These are phyloP conservation scores for Bemisia tabaci DNA, from an alignment of 1,140 invertebrate genomes.

Conservation along the genomic window DNA sequence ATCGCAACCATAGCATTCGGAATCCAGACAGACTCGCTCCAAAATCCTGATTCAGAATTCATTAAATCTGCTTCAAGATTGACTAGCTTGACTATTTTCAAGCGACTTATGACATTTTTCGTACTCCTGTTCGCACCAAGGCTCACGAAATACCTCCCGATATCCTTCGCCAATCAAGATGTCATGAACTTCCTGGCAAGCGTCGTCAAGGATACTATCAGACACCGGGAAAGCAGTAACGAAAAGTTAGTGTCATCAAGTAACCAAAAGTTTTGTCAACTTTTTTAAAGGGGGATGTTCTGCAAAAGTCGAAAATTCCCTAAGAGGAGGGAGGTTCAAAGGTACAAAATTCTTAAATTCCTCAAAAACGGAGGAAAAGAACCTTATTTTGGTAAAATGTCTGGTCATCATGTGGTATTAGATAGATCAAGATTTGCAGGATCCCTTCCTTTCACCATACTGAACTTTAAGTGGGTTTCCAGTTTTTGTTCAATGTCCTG, in stretches of 20 bases:
- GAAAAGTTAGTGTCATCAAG: slow-evolving; percentile 10
- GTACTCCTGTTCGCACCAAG: slow-evolving; percentile 16
- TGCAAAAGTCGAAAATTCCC: too few relatives aligned
- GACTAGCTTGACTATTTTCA: slow-evolving; percentile 12
- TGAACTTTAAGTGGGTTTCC: too few relatives aligned
- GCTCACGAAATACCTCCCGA: slow-evolving; percentile 15
- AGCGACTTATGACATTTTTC: slow-evolving; percentile 16
- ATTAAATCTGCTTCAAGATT: slow-evolving; percentile 17
- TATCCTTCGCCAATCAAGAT: slow-evolving; percentile 19
- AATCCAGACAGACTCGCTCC: slow-evolving; percentile 26
- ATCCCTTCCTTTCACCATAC: too few relatives aligned
- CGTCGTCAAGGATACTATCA: slow-evolving; percentile 17
- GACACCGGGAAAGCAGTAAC: slow-evolving; percentile 9
- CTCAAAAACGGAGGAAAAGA: too few relatives aligned
- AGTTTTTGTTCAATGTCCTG: too few relatives aligned
- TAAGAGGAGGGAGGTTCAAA: too few relatives aligned
- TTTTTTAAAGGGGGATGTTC: too few relatives aligned
- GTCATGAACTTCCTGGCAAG: slow-evolving; percentile 16
- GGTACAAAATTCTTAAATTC: too few relatives aligned
- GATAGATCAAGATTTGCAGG: too few relatives aligned
- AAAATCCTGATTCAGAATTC: slow-evolving; percentile 27
- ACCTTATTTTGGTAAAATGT: too few relatives aligned
- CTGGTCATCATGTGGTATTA: too few relatives aligned
- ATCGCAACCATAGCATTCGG: slow-evolving; percentile 34
- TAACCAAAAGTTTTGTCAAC: too few relatives aligned